Evolutionary conservation across 2,888 invertebrate species (phyloP).

Genomic region (Tenodera sinensis): DNA sequence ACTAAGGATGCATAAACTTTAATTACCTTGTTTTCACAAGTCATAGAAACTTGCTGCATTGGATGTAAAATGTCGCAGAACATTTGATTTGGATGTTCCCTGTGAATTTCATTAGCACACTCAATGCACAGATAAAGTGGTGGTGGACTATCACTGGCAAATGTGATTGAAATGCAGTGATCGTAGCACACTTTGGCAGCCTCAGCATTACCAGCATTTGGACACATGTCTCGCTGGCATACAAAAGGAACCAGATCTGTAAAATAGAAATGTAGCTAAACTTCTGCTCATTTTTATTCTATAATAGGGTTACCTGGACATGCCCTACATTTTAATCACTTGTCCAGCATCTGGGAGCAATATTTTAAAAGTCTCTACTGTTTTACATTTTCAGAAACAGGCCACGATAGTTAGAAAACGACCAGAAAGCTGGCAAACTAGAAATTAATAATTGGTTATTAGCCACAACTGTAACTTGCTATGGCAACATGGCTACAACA

Average conservation of each 20-base stretch:
- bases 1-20: no score
- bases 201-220: constrained; percentile 79
- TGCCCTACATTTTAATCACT: no score
- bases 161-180: constrained; percentile 84
- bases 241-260: constrained; percentile 74
- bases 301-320: no score
- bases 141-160: constrained; percentile 83
- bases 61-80: constrained; percentile 87
- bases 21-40: constrained; percentile 88
- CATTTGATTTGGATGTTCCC: constrained; percentile 79
- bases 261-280: background rate
- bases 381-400: no score
- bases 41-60: constrained; percentile 90
- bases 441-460: no score
- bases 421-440: no score
- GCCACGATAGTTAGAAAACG: no score
- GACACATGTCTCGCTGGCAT: constrained; percentile 90
- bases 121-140: constrained; percentile 94
- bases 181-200: constrained; percentile 93
- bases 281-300: no score
- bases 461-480: no score
- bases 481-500: no score
- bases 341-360: no score
- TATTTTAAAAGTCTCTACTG: no score
- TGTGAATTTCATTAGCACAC: constrained; percentile 89